Evolutionary conservation across 2,113 vertebrate genomes (phyloP).

Genomic region (Calyptomena viridis): DNA sequence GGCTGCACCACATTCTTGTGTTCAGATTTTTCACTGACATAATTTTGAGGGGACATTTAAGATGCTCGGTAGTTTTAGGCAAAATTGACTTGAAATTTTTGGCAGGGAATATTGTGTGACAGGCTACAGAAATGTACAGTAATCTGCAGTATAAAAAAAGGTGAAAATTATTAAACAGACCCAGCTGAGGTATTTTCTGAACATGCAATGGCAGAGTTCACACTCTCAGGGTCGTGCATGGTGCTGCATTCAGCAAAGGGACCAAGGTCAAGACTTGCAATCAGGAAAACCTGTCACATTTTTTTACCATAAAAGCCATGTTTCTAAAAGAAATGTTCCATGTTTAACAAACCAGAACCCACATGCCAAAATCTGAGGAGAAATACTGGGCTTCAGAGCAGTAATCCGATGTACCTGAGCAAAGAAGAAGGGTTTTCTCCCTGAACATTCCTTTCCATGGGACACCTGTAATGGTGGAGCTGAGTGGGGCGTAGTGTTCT

Average conservation of each 20-base stretch:
- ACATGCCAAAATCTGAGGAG: neutral
- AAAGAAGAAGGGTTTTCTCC: neutral
- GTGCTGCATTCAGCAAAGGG: neutral
- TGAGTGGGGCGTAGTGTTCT: neutral
- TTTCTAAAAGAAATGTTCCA: neutral
- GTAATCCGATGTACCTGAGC: neutral
- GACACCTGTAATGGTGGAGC: neutral
- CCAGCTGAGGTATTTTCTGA: neutral
- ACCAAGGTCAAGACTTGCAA: neutral
- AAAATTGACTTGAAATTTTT: neutral
- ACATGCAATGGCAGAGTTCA: neutral
- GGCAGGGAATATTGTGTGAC: neutral
- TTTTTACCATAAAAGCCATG: neutral
- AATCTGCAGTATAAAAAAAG: neutral
- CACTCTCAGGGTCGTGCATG: neutral
- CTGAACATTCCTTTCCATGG: neutral
- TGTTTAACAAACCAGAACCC: neutral
- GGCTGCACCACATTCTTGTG: neutral
- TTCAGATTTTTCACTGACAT: neutral
- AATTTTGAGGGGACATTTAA: neutral
- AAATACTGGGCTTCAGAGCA: neutral
- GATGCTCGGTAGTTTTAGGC: neutral
- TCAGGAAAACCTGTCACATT: neutral
- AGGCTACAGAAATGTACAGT: neutral
- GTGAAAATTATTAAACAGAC: neutral